Percentiles rank a stretch among this genome's conserved stretches.
Conservation (phyloP, 2,888 invertebrate genomes). For the Antitype chi region DNA sequence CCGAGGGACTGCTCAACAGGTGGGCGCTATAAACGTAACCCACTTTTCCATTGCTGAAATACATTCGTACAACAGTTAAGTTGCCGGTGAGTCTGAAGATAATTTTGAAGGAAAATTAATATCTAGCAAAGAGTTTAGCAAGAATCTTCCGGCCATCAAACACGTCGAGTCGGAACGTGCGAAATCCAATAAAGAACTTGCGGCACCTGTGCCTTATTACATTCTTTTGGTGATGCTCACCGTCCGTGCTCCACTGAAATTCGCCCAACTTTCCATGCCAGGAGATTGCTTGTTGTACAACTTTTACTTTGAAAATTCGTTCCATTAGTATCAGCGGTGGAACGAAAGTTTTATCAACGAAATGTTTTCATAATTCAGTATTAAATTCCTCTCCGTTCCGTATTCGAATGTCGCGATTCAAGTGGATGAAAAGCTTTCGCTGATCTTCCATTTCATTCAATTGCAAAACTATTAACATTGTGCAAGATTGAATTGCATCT, state of each 20-base stretch:
- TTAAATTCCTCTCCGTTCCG: slow-evolving; percentile 72
- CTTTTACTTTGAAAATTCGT: slow-evolving; percentile 87
- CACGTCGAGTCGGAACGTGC: slow-evolving; percentile 88
- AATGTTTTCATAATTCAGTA: slow-evolving; percentile 81
- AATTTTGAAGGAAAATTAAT: slow-evolving; percentile 83
- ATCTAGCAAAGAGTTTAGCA: slow-evolving; percentile 86
- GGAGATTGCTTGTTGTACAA: slow-evolving; percentile 87
- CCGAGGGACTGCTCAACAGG: slow-evolving; percentile 53
- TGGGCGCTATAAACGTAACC: slow-evolving; percentile 56
- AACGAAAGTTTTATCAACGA: slow-evolving; percentile 79
- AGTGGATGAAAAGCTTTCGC: slow-evolving; percentile 52
- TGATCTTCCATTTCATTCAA: slow-evolving; percentile 38
- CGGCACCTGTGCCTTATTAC: slow-evolving; percentile 90
- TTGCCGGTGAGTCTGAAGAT: slow-evolving; percentile 72
- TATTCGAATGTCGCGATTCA: slow-evolving; percentile 62
- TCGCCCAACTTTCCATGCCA: slow-evolving; percentile 86
- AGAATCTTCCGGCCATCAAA: slow-evolving; percentile 89
- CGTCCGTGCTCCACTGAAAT: slow-evolving; percentile 81
- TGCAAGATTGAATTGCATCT: slow-evolving; percentile 42
- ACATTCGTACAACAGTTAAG: slow-evolving; percentile 53
- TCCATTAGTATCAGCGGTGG: slow-evolving; percentile 86
- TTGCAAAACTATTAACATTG: slow-evolving; percentile 44
- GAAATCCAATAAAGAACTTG: slow-evolving; percentile 90
- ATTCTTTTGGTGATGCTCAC: slow-evolving; percentile 88
- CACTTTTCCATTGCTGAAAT: slow-evolving; percentile 48